Percentiles rank a stretch among this genome's conserved stretches.
Conservation (phyloP, 2,113 vertebrate genomes). For the Eudyptes chrysolophus region DNA sequence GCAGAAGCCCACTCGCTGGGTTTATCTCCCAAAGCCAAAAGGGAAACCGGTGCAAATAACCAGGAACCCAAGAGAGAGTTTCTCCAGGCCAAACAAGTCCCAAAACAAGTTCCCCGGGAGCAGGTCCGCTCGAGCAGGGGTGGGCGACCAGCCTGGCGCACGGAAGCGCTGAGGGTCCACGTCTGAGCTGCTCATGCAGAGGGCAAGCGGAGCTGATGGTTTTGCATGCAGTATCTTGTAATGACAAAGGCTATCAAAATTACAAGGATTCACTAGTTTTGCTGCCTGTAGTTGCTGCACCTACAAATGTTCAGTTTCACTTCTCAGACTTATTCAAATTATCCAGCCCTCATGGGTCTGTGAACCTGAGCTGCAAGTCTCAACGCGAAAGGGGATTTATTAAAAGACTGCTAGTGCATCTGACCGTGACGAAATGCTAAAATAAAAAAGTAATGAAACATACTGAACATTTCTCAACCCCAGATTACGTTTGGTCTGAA, state of each 20-base stretch:
- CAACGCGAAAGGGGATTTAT: not conserved
- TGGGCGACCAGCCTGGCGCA: not conserved
- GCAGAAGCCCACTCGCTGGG: not conserved
- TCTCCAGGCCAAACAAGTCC: not conserved
- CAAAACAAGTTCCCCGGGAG: not conserved
- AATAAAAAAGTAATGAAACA: not conserved
- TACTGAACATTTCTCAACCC: not conserved
- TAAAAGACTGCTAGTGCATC: slow-evolving; percentile 26
- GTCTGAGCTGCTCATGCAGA: accelerated
- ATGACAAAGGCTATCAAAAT: not conserved
- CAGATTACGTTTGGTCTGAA: not conserved
- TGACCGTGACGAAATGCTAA: not conserved
- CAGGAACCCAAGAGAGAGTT: not conserved
- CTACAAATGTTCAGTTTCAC: slow-evolving; percentile 32
- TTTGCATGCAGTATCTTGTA: not conserved
- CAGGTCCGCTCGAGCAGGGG: accelerated
- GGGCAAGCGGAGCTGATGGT: not conserved
- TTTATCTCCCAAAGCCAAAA: not conserved
- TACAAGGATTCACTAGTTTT: not conserved
- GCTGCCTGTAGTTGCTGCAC: not conserved
- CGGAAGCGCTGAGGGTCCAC: not conserved
- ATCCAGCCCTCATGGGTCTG: not conserved
- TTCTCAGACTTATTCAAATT: slow-evolving; percentile 60
- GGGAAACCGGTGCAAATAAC: not conserved
- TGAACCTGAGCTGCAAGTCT: not conserved